phyloP scores from a whole-genome alignment of 2,888 invertebrate genomes.

The Trisateles emortualis region DNA sequence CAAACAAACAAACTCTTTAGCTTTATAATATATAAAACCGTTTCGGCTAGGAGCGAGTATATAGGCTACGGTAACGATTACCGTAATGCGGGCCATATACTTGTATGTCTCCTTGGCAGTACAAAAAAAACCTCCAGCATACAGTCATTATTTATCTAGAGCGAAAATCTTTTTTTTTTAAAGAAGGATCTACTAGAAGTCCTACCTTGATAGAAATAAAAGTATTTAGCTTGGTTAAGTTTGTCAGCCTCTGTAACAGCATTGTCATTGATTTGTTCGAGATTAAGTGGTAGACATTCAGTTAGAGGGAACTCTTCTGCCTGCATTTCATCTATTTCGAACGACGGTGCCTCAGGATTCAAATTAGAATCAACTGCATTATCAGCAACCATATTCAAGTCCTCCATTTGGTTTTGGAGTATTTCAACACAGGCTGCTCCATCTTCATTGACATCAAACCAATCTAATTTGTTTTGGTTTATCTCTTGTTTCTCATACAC shows the following conservation, averaged over 20 bases:
- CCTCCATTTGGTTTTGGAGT: constrained; percentile 62
- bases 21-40: no score
- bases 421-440: constrained; percentile 70
- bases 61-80: no score
- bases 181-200: background rate
- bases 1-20: no score
- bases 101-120: no score
- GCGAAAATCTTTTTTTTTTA: no score
- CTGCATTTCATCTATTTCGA: constrained; percentile 58
- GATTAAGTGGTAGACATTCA: constrained; percentile 51
- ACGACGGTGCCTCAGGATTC: constrained; percentile 73
- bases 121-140: no score
- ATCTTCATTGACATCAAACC: constrained; percentile 77
- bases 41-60: no score
- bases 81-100: no score
- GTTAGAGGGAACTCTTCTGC: constrained; percentile 67
- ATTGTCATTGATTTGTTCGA: constrained; percentile 53
- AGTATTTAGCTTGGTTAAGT: constrained; percentile 86
- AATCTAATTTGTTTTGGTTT: constrained; percentile 71
- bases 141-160: no score
- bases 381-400: constrained; percentile 47
- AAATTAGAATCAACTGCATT: constrained; percentile 57
- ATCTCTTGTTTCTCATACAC: constrained; percentile 69
- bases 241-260: constrained; percentile 70
- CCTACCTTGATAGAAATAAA: constrained; percentile 95